Evolutionary conservation across 2,113 vertebrate genomes (phyloP), one percentile per base, ranked within the genome.

Genomic region (Sterna hirundo): DNA sequence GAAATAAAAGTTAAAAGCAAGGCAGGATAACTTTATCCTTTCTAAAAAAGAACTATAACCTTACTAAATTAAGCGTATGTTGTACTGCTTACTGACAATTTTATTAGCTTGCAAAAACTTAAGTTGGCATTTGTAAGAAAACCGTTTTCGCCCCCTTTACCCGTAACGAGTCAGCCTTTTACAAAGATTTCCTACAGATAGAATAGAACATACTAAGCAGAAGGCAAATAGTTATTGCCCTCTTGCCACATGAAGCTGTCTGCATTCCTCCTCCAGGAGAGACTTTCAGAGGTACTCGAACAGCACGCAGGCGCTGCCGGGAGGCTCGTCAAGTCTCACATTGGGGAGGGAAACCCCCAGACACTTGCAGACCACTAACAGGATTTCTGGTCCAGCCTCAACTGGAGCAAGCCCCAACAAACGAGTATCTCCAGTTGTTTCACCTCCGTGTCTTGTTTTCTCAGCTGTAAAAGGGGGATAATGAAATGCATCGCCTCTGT

Each of bases 401-500:
- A n/a, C 29, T 26, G n/a, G 65, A 72, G 15, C 38, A 76, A 92
- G 44, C n/a, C 88, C 66, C 42, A 82, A 29, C 52, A 54, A 75
- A 77, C 52, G n/a, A 91, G 26, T 21, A 78, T 60, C 42, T 55
- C 80, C 89, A 89, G 52, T 86, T 81, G 57, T 88, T 88, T 81
- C 38, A 60, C 23, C 32, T 78, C 64, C 6, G 1, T 29, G 46
- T 30, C 69, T 79, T 84, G 91, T 93, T 93, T 96, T 47, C 91
- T 92, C 84, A 84, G 91, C 72, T 91, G 74, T 83, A 65, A 84
- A 94, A 91, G 15, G 13, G n/a, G 55, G 29, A 82, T 78, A 89
- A 94, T 42, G n/a, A 88, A 94, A 94, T 57, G 64, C 64, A 90
- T 71, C 15, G 1, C 70, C 66, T 81, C 80, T 91, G 83, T 34